Conservation (phyloP, 2,113 vertebrate genomes). For the Henicopernis longicauda region DNA sequence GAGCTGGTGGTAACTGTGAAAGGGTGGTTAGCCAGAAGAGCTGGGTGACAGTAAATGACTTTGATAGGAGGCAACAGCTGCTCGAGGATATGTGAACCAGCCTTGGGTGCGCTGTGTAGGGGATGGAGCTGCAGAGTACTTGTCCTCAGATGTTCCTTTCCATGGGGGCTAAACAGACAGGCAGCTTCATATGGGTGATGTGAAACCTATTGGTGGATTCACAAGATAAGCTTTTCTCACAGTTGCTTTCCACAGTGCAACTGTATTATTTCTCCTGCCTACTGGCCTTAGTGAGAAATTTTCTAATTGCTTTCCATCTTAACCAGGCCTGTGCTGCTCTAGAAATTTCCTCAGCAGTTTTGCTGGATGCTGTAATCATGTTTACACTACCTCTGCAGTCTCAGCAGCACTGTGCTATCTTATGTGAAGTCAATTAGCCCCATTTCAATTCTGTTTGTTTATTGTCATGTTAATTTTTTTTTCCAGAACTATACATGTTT, state of each 20-base stretch:
- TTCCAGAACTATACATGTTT: constrained; percentile 43
- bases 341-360: constrained; percentile 62
- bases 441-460: constrained; percentile 51
- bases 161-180: neutral
- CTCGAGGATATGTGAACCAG: neutral
- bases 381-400: constrained; percentile 37
- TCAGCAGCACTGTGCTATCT: constrained; percentile 17
- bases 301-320: constrained; percentile 9
- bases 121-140: neutral
- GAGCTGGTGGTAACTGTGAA: neutral
- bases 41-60: neutral
- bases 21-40: neutral
- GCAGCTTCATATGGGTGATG: neutral
- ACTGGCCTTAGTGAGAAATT: constrained; percentile 8
- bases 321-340: neutral
- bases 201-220: neutral
- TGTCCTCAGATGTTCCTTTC: neutral
- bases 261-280: constrained; percentile 31
- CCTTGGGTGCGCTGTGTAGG: neutral
- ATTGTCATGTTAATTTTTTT: constrained; percentile 59
- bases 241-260: constrained; percentile 35
- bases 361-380: constrained; percentile 38
- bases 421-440: constrained; percentile 41
- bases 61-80: neutral
- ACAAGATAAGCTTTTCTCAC: neutral